Evolutionary conservation across 2,797 vertebrate genomes (phyloP).

Genomic region (Vipera ursinii): DNA sequence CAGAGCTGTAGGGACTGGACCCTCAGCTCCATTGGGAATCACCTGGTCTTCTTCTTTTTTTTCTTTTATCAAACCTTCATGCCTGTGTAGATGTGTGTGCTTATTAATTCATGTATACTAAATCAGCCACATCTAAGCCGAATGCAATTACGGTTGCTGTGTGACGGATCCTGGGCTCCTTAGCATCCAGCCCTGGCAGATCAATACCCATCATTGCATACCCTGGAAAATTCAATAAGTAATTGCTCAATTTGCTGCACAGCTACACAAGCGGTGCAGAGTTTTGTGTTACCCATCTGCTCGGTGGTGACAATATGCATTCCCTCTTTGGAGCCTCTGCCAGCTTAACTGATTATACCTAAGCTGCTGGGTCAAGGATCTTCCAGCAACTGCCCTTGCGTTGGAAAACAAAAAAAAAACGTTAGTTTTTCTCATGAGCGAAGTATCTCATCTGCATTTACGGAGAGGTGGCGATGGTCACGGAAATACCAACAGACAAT

Average conservation of each 20-base stretch:
- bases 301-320: not conserved
- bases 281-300: slow-evolving; percentile 24
- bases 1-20: not conserved
- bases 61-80: not conserved
- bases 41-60: not conserved
- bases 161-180: slow-evolving; percentile 14
- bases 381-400: fast-evolving
- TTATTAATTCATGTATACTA: slow-evolving; percentile 1
- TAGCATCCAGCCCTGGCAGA: slow-evolving; percentile 34
- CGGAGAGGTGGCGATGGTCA: not conserved
- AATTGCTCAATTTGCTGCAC: slow-evolving; percentile 42
- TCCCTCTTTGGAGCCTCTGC: slow-evolving; percentile 13
- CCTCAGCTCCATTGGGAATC: not conserved
- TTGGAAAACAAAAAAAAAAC: not conserved
- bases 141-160: slow-evolving; percentile 26
- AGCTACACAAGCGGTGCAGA: slow-evolving; percentile 24
- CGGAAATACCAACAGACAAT: not conserved
- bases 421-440: slow-evolving; percentile 29
- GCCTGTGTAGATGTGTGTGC: not conserved
- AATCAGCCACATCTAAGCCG: slow-evolving; percentile 20
- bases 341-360: slow-evolving; percentile 1
- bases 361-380: not conserved
- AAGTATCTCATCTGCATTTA: slow-evolving; percentile 24
- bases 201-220: slow-evolving; percentile 38
- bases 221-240: slow-evolving; percentile 52